Evolutionary conservation across 2,888 invertebrate genomes (phyloP).

Genomic region (Rosalia funebris): DNA sequence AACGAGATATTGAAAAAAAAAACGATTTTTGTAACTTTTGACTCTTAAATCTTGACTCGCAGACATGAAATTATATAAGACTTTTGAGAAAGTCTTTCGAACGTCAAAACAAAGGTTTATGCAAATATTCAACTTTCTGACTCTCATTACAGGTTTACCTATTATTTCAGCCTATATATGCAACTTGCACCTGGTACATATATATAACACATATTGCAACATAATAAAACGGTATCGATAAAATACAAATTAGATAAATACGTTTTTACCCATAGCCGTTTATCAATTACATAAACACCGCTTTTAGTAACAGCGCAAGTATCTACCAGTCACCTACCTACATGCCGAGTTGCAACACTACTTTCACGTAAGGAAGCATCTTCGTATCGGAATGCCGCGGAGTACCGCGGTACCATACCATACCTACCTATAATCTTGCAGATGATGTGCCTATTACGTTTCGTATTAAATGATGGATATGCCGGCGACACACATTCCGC

Average conservation of each 20-base stretch:
- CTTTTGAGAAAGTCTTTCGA: too few species aligned
- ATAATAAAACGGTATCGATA: too few species aligned
- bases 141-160: too few species aligned
- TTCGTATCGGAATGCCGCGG: conserved; percentile 55
- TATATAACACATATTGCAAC: too few species aligned
- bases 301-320: conserved; percentile 41
- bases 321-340: conserved; percentile 52
- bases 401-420: conserved; percentile 45
- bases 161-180: too few species aligned
- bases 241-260: conserved; percentile 22
- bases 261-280: conserved; percentile 24
- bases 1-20: too few species aligned
- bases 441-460: conserved; percentile 44
- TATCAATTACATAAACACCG: conserved; percentile 49
- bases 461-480: conserved; percentile 51
- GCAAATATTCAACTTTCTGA: too few species aligned
- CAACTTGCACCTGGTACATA: too few species aligned
- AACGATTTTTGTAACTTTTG: too few species aligned
- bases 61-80: too few species aligned
- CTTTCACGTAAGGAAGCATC: conserved; percentile 63
- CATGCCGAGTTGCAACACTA: conserved; percentile 60
- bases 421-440: conserved; percentile 49
- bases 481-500: conserved; percentile 41
- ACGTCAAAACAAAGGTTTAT: too few species aligned
- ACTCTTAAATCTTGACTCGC: too few species aligned